Base-by-base conservation (phyloP, 2,888 invertebrate species). In the Criorhina ranunculi region DNA sequence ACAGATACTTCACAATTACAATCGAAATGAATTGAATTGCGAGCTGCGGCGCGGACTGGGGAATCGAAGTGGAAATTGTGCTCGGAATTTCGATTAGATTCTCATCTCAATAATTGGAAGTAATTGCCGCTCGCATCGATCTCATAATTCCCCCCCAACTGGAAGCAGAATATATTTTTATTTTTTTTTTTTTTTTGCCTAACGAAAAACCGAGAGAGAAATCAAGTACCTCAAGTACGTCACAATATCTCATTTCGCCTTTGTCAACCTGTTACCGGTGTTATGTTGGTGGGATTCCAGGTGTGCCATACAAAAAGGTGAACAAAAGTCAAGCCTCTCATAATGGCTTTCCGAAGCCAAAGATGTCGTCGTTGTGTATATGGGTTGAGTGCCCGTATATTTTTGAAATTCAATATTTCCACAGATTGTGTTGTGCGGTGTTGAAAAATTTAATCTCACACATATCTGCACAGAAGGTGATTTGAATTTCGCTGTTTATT, bases 391-490 rank as follows among this genome's bases (percentile, higher is more conserved):
- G 12, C 40, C 8, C n/a, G 31, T 53, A 55, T 66, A 66, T 49
- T 60, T 69, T 77, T 53, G 29, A 67, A 69, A 53, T 77, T 44
- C 60, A 77, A 77, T 77, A 69, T 77, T 31, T 69, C 51, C 49
- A 12, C 46, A 40, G 66, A 42, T 66, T 67, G 76, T 19, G 64
- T 35, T n/a, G 11, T 46, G 17, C 42, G n/a, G 57, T 33, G 59
- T 53, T 44, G 69, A 17, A 42, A 77, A 77, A 60, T 51, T 53
- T 77, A 69, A 77, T 77, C 69, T 77, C 77, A 77, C 77, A 69
- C 77, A 69, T 77, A 77, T 77, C 69, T 46, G 60, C 35, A 44
- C 60, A 62, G 42, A 44, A 60, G 69, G 53, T 62, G 69, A 77
- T 77, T 69, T 67, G 24, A 67, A 67, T 57, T 59, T 77, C 11